Conservation (phyloP, 2,113 vertebrate genomes). For the Echinops telfairi region DNA sequence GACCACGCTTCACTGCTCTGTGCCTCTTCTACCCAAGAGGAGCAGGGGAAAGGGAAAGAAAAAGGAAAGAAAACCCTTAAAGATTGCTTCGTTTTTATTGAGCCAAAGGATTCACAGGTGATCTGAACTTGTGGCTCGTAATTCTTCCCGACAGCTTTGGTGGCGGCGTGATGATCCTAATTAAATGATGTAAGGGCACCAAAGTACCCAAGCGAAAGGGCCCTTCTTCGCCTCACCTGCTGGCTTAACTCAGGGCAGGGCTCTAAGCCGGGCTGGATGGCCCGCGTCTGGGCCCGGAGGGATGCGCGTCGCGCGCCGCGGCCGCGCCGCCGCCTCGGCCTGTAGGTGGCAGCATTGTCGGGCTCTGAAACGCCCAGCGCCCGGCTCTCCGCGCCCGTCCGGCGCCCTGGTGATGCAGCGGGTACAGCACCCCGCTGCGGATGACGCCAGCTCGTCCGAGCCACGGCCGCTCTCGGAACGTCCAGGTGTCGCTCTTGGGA, state of each 20-base stretch:
- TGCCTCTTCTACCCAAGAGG: constrained; percentile 74
- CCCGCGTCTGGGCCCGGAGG: too few species aligned
- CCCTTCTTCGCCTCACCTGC: constrained; percentile 76
- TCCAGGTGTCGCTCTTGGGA: not conserved
- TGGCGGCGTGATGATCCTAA: constrained; percentile 84
- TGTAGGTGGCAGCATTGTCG: constrained; percentile 90
- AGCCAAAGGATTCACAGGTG: constrained; percentile 85
- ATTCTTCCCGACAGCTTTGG: constrained; percentile 84
- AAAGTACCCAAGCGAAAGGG: constrained; percentile 80
- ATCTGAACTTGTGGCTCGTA: constrained; percentile 82
- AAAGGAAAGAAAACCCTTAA: constrained; percentile 53
- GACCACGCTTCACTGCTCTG: constrained; percentile 78
- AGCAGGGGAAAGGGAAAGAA: constrained; percentile 1
- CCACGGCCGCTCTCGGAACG: too few species aligned
- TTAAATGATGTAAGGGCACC: constrained; percentile 83
- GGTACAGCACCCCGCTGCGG: not conserved
- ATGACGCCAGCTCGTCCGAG: too few species aligned
- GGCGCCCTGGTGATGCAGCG: not conserved
- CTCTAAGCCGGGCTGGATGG: not conserved
- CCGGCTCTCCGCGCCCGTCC: accelerated
- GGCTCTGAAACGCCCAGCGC: constrained; percentile 72
- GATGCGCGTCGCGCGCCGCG: too few species aligned
- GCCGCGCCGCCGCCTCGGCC: not conserved
- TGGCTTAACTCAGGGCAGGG: constrained; percentile 71
- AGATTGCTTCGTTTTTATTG: constrained; percentile 85